Percentiles rank a stretch among this genome's conserved stretches.
Conservation (phyloP, 2,113 vertebrate genomes). For the Eulemur macaco region DNA sequence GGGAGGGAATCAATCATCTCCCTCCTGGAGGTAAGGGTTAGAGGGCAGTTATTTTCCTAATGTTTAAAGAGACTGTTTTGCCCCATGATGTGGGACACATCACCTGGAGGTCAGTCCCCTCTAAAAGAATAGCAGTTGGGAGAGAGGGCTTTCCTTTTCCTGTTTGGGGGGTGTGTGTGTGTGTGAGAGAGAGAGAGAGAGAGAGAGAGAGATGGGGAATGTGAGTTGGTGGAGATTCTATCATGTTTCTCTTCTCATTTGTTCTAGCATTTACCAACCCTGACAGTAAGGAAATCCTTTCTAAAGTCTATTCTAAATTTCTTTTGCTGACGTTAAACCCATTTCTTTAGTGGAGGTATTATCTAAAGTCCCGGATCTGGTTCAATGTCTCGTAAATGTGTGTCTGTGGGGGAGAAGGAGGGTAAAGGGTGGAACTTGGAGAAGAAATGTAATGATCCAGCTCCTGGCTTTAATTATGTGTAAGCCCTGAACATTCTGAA, state of each 20-base stretch:
- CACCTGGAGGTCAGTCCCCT: neutral
- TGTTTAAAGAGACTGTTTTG: slow-evolving; percentile 32
- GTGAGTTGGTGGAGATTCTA: neutral
- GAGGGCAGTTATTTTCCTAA: neutral
- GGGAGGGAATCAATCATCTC: neutral
- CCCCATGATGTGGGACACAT: neutral
- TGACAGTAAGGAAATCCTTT: slow-evolving; percentile 44
- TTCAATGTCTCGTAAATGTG: slow-evolving; percentile 6
- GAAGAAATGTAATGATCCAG: slow-evolving; percentile 34
- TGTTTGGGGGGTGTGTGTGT: neutral
- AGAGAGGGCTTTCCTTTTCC: neutral
- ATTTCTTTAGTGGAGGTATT: slow-evolving; percentile 56
- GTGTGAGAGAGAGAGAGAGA: neutral
- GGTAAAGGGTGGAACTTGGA: neutral
- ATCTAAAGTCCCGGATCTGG: slow-evolving; percentile 48
- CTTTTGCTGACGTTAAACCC: slow-evolving; percentile 51
- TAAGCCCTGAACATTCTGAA: slow-evolving; percentile 59
- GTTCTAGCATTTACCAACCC: slow-evolving; percentile 1
- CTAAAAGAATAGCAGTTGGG: neutral
- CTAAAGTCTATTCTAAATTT: slow-evolving; percentile 43
- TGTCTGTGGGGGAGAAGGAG: neutral
- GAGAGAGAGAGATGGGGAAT: neutral
- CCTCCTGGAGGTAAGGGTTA: neutral
- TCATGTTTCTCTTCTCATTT: slow-evolving; percentile 17
- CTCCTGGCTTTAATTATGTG: slow-evolving; percentile 69